phyloP scores from a whole-genome alignment of 2,888 invertebrate genomes.

The Linyphia triangularis region DNA sequence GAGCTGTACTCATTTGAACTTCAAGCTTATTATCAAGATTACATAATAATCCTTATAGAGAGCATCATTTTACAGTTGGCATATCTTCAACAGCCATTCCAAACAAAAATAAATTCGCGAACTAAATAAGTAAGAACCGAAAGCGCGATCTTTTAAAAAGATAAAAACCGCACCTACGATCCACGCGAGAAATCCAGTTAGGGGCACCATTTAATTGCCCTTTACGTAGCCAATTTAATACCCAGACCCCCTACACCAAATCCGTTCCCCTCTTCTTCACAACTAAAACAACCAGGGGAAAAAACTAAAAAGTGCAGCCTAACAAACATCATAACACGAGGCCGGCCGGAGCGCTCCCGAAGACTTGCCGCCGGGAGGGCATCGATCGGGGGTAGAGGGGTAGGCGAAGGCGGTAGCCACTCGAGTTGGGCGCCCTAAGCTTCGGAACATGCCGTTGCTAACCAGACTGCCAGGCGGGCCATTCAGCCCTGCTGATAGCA shows the following conservation, averaged over 20 bases:
- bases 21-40: no score
- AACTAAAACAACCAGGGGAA: background rate
- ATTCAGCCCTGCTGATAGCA: slow-evolving; percentile 74
- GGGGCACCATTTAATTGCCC: slow-evolving; percentile 71
- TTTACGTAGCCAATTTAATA: slow-evolving; percentile 74
- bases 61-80: no score
- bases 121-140: slow-evolving; percentile 23
- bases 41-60: no score
- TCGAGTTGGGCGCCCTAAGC: slow-evolving; percentile 72
- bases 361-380: slow-evolving; percentile 19
- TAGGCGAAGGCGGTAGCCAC: slow-evolving; percentile 59
- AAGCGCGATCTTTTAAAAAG: slow-evolving; percentile 21
- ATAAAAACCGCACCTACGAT: slow-evolving; percentile 19
- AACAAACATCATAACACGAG: slow-evolving; percentile 56
- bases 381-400: slow-evolving; percentile 51
- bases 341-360: slow-evolving; percentile 12
- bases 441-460: slow-evolving; percentile 75
- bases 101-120: background rate
- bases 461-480: slow-evolving; percentile 62
- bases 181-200: slow-evolving; percentile 62
- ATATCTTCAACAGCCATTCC: no score
- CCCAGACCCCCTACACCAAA: slow-evolving; percentile 15
- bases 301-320: slow-evolving; percentile 34
- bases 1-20: no score
- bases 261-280: slow-evolving; percentile 10